Evolutionary conservation across 2,888 invertebrate genomes (phyloP), one percentile per base, ranked within the genome.

Genomic region (Acheta domesticus): DNA sequence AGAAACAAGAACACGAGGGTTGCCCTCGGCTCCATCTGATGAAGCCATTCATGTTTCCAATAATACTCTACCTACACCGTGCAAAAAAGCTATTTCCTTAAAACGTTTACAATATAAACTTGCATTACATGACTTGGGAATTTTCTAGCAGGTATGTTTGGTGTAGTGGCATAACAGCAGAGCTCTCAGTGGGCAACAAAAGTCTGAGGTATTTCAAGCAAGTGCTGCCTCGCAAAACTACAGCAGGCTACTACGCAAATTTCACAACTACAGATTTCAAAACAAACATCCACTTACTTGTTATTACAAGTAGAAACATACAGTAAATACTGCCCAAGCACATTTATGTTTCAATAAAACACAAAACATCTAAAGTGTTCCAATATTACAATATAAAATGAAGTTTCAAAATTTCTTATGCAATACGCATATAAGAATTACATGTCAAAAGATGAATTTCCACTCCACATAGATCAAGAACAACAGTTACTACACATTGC

Each of bases 1-100:
- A 62, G n/a, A n/a, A n/a, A 36, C 14, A n/a, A 62, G 62, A 62
- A n/a, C 62, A 62, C 16, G 16, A 62, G 62, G 62, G 62, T 62
- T 19, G 62, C 62, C 62, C 62, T 62, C 16, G 62, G n/a, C 14
- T n/a, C 11, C 62, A 62, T 62, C n/a, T 62, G 14, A 62, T 62
- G 62, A 62, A n/a, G 11, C 62, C 4, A 5, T n/a, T 62, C 62
- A 62, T 19, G n/a, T 62, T 62, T n/a, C 62, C 14, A 12, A 62
- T 62, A 62, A 62, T 62, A 62, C 62, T 62, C 62, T 62, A 62
- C 62, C 62, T 62, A 62, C 62, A 62, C 62, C 62, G 62, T 62
- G 62, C 62, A 62, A 62, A n/a, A 62, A 62, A 62, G 62, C 62
- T 62, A 62, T 62, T 62, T 62, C n/a, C n/a, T 14, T 19, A 62